Base-by-base conservation (phyloP, 2,888 invertebrate species). In the Plagodis dolabraria region DNA sequence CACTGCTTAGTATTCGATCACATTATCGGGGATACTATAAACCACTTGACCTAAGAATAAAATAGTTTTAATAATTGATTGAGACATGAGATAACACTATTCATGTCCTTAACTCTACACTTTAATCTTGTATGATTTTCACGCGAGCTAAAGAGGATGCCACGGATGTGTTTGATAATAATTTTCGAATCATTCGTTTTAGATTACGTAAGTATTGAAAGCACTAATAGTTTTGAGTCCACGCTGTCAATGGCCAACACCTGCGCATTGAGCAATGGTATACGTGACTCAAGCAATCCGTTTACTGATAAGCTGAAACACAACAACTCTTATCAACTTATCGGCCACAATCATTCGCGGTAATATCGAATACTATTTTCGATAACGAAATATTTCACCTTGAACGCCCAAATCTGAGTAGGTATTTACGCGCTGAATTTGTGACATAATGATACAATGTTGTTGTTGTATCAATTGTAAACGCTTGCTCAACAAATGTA, bases 321-420 rank as follows among this genome's bases (percentile, higher is more conserved):
- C 76, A 85, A 86, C 83, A n/a, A 83, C 65, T 80, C 78, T 87
- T 92, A 92, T 91, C 90, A 79, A 79, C 78, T 87, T 92, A 92
- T 91, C 90, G 79, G 67, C 57, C 64, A 72, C 76, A 80, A 86
- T 87, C 85, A 83, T 77, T 79, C 76, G 71, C 76, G 70, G 75
- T 77, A 74, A 75, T 80, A 79, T 80, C 71, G 66, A 70, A 74
- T 74, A 78, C 74, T 80, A 80, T 83, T 85, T 85, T 84, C 64
- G 86, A 89, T 86, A 85, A 85, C 66, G 11, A 80, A 76, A 78
- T 72, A 50, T 73, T 75, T 88, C 77, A 86, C 87, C 87, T 89
- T 88, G 88, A 87, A 86, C 71, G 71, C 69, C 74, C 61, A 69
- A 62, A 72, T 72, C 71, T 66, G 63, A 36, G 40, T 40, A 38